Conservation (phyloP, 2,113 vertebrate genomes). For the Hyperoodon ampullatus region DNA sequence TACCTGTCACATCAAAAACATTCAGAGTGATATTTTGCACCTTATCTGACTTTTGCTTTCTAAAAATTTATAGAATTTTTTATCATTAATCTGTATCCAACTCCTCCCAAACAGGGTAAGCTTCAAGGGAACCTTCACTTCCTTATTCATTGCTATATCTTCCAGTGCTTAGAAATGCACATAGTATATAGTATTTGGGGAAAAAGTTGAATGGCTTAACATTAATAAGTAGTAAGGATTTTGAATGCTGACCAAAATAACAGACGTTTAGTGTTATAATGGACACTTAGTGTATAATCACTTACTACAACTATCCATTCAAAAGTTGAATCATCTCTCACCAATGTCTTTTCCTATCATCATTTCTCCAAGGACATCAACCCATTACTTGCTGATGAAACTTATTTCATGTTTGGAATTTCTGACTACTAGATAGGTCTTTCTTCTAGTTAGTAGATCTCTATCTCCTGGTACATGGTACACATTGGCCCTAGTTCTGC, state of each 20-base stretch:
- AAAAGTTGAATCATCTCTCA: neutral
- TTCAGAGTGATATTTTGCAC: neutral
- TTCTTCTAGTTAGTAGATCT: neutral
- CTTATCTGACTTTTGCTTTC: neutral
- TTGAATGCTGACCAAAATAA: neutral
- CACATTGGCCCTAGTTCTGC: neutral
- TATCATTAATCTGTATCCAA: neutral
- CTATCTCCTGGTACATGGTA: neutral
- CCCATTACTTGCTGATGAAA: neutral
- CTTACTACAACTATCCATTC: neutral
- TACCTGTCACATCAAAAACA: neutral
- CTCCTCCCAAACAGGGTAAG: neutral
- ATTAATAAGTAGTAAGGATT: neutral
- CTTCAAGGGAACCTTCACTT: neutral
- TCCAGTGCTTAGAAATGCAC: neutral
- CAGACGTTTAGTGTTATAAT: neutral
- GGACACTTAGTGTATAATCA: too few relatives aligned
- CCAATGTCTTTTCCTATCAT: neutral
- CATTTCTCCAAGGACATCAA: neutral
- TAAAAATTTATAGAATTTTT: neutral
- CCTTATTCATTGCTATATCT: neutral
- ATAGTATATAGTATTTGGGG: neutral
- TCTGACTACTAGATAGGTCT: neutral
- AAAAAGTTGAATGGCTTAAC: neutral
- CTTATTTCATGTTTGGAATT: neutral